Percentiles rank a stretch among this genome's conserved stretches.
These are phyloP conservation scores for Oophaga sylvatica DNA, from an alignment of 2,797 vertebrate genomes.

Conservation along the genomic window DNA sequence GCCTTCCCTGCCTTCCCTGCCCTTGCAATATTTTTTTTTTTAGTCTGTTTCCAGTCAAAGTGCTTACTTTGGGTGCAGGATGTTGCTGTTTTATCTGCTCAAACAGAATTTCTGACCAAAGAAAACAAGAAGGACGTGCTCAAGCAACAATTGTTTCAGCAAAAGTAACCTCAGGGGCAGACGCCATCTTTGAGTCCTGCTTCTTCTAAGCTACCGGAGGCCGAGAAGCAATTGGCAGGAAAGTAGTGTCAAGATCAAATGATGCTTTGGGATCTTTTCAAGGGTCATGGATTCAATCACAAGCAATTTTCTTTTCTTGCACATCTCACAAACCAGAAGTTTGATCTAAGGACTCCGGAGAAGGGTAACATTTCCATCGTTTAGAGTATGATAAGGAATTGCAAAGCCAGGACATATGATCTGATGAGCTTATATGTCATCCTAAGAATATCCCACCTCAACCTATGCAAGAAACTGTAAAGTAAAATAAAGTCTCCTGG, in stretches of 20 bases:
- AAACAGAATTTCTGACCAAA: slow-evolving; percentile 49
- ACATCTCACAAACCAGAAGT: slow-evolving; percentile 17
- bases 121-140: slow-evolving; percentile 53
- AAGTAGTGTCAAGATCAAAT: slow-evolving; percentile 40
- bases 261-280: slow-evolving; percentile 31
- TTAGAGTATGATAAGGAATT: background rate
- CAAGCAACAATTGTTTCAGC: slow-evolving; percentile 50
- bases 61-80: slow-evolving; percentile 54
- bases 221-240: slow-evolving; percentile 33
- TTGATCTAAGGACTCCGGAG: background rate
- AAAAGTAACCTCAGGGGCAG: slow-evolving; percentile 44
- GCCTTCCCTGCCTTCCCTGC: slow-evolving; percentile 44
- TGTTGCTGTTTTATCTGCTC: slow-evolving; percentile 47
- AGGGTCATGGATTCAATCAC: slow-evolving; percentile 51
- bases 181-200: slow-evolving; percentile 45
- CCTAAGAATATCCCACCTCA: background rate
- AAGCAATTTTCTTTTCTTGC: slow-evolving; percentile 21
- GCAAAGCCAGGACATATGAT: background rate
- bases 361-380: background rate
- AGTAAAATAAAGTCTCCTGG: background rate
- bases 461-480: background rate
- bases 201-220: slow-evolving; percentile 44
- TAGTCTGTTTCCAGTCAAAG: slow-evolving; percentile 56
- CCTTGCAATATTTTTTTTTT: slow-evolving; percentile 42
- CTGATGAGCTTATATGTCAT: background rate